Evolutionary conservation across 2,888 invertebrate genomes (phyloP).

Genomic region (Drosophila planitibia): DNA sequence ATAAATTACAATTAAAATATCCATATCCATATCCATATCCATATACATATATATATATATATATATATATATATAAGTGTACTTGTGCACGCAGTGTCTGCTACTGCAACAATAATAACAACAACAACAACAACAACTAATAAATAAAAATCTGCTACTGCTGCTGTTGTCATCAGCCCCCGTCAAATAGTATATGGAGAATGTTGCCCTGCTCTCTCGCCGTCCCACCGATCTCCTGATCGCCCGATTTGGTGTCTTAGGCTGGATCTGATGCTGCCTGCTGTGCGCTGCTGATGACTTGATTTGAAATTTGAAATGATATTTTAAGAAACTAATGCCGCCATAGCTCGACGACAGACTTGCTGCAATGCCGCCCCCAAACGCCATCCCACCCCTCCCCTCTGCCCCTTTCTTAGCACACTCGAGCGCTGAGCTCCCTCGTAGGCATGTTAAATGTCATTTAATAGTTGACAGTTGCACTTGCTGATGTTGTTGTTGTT

Average conservation of each 20-base stretch:
- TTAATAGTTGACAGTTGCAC: constrained; percentile 84
- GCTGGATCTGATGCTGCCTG: constrained; percentile 44
- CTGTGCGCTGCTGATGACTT: constrained; percentile 64
- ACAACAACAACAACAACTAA: constrained; percentile 28
- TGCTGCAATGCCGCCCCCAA: neutral
- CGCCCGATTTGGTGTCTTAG: constrained; percentile 39
- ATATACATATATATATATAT: constrained; percentile 37
- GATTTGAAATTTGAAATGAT: constrained; percentile 77
- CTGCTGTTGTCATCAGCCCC: constrained; percentile 32
- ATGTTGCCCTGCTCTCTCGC: constrained; percentile 11
- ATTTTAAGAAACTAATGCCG: constrained; percentile 77
- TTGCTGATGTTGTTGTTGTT: constrained; percentile 43
- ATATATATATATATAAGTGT: constrained; percentile 4
- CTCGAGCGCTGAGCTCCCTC: constrained; percentile 29
- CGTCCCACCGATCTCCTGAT: constrained; percentile 1
- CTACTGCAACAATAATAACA: neutral
- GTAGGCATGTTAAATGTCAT: constrained; percentile 84
- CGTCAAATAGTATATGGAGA: constrained; percentile 18
- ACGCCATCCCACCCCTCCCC: neutral
- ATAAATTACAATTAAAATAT: constrained; percentile 75
- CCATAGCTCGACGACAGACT: constrained; percentile 53
- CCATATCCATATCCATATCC: constrained; percentile 1
- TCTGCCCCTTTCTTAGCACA: constrained; percentile 7
- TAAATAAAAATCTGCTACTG: constrained; percentile 47
- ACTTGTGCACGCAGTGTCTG: constrained; percentile 43